These are phyloP conservation scores for Plectropomus leopardus DNA, from an alignment of 2,113 vertebrate genomes.

Conservation along the genomic window DNA sequence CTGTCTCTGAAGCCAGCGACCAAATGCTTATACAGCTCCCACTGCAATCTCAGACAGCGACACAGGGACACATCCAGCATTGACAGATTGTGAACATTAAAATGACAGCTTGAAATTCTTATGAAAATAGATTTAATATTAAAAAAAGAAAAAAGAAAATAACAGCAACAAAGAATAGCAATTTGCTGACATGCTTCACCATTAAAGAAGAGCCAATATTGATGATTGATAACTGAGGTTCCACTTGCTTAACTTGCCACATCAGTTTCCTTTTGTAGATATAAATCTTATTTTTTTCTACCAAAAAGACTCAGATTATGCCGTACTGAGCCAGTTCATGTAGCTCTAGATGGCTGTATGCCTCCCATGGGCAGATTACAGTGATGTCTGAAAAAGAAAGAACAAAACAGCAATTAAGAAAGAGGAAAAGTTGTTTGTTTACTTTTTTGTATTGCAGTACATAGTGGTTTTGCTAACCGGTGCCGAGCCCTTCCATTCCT, in stretches of 20 bases:
- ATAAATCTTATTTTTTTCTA: conserved; percentile 11
- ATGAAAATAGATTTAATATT: conserved; percentile 27
- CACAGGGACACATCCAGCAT: conserved; percentile 16
- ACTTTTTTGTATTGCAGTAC: neutral
- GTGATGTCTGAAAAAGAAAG: conserved; percentile 86
- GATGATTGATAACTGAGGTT: neutral
- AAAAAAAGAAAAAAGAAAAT: conserved; percentile 28
- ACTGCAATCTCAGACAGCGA: conserved; percentile 15
- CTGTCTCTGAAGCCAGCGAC: conserved; percentile 24
- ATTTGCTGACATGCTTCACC: neutral
- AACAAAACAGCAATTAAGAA: neutral
- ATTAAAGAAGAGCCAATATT: neutral
- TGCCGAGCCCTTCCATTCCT: conserved; percentile 93
- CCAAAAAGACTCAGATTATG: conserved; percentile 86
- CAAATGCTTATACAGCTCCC: conserved; percentile 12
- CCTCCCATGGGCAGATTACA: conserved; percentile 95
- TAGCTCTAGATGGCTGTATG: conserved; percentile 93
- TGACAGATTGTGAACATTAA: neutral
- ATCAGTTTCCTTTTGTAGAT: conserved; percentile 19
- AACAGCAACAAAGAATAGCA: too few species aligned
- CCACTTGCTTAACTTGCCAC: neutral
- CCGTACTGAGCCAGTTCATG: conserved; percentile 93
- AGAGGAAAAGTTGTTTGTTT: neutral
- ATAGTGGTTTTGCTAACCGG: conserved; percentile 78
- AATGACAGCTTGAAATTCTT: conserved; percentile 56